Evolutionary conservation across 2,888 invertebrate species (phyloP).

Genomic region (Pheosia gnoma): DNA sequence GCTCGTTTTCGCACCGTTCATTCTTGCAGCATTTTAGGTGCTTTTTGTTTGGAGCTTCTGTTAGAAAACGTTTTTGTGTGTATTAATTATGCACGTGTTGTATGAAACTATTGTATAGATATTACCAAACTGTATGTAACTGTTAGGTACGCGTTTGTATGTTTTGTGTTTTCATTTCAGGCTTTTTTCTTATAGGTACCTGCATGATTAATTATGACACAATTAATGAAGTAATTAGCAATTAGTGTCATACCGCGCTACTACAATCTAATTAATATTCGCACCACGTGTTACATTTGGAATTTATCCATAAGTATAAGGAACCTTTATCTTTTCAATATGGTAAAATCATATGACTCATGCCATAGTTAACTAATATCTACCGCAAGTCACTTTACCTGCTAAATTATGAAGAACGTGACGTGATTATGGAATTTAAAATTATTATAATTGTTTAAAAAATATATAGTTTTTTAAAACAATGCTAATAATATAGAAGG

Average conservation of each 20-base stretch:
- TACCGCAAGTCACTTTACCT: neutral
- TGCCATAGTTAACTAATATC: too few relatives aligned
- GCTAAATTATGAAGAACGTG: neutral
- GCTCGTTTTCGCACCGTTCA: conserved; percentile 19
- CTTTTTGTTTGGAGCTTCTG: conserved; percentile 19
- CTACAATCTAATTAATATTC: too few relatives aligned
- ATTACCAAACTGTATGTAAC: conserved; percentile 3
- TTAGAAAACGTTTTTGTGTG: conserved; percentile 11
- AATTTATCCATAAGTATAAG: neutral
- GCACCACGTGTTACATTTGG: neutral
- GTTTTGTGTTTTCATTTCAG: conserved; percentile 12
- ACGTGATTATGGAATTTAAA: neutral
- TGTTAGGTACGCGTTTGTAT: conserved; percentile 1
- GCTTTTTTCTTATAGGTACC: conserved; percentile 3
- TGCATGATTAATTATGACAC: neutral
- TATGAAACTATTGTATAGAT: conserved; percentile 10
- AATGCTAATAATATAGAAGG: too few relatives aligned
- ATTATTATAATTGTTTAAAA: neutral
- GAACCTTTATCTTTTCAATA: neutral
- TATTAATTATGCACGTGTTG: conserved; percentile 7
- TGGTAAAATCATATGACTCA: neutral
- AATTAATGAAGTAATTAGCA: neutral
- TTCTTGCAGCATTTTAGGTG: conserved; percentile 38
- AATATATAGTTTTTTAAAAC: neutral
- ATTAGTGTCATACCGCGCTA: too few relatives aligned